Conservation (phyloP, 2,797 vertebrate species). For the Labeo calbasu region DNA sequence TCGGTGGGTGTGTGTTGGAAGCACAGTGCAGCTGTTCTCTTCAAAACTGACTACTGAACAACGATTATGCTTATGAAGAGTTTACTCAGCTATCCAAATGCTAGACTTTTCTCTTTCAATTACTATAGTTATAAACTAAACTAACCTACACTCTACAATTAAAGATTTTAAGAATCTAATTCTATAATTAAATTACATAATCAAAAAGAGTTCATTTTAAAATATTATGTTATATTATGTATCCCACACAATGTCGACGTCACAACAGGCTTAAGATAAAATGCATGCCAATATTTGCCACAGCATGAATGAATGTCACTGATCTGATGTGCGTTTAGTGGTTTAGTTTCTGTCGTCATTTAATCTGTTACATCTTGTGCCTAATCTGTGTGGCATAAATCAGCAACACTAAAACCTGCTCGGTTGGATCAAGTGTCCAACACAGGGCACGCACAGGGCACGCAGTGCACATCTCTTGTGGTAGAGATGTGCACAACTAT, state of each 20-base stretch:
- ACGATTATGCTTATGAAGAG: background rate
- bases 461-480: too few species aligned
- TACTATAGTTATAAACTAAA: background rate
- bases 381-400: background rate
- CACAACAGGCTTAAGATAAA: background rate
- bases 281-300: background rate
- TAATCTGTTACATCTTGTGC: too few species aligned
- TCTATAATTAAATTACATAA: background rate
- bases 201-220: background rate
- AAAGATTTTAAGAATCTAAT: background rate
- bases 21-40: slow-evolving; percentile 7
- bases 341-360: background rate
- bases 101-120: background rate
- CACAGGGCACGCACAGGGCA: background rate
- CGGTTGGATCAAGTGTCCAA: slow-evolving; percentile 1
- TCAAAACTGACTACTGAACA: background rate
- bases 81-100: background rate
- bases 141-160: background rate
- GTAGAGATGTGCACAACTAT: background rate
- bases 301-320: background rate
- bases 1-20: background rate
- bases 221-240: background rate
- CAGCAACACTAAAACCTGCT: background rate
- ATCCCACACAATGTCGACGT: background rate
- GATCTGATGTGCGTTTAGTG: background rate